Base-by-base conservation (phyloP, 2,797 vertebrate species). In the Morelia viridis region DNA sequence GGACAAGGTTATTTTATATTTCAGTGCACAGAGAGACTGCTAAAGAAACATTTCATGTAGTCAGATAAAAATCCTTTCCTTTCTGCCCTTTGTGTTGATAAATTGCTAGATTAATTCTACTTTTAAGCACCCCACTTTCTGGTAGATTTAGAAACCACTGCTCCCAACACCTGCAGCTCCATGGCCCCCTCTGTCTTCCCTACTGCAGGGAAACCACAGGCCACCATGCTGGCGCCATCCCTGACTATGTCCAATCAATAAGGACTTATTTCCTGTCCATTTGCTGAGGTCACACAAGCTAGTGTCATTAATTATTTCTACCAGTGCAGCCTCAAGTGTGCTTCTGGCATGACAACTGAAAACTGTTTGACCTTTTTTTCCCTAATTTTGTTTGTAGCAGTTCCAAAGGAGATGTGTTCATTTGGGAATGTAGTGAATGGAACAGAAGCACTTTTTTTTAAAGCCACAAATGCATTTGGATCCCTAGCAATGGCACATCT, bases 291-390 rank as follows among this genome's bases (percentile, higher is more conserved):
- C 99, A 99, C 97, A 95, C 97, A 97, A 98, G 97, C 93, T 96
- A 97, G 97, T 97, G 98, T 99, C 99, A 99, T 99, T 98, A 99
- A 99, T 99, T 99, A 99, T 99, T 99, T 98, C 98, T 99, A 98
- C 98, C 94, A 94, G 98, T 97, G 97, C 98, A 98, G 98, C 98
- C 98, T 99, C 98, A 98, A 98, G 98, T 98, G 98, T 53, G 98
- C 98, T 98, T 95, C 97, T 98, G 98, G 98, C 97, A 97, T 97
- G 96, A 97, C 97, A 97, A 98, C 97, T 61, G 93, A 97, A 97
- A 97, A 96, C 94, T 17, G 91, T 92, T 97, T 98, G 98, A 99
- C 98, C 98, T 99, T 98, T 98, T 96, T 97, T 96, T 22, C 97
- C 86, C 98, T 96, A 53, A 96, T 96, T 96, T 96, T 95, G 95